These are phyloP conservation scores for Brachypalpus laphriformis DNA, from an alignment of 2,888 invertebrate genomes.

Conservation along the genomic window DNA sequence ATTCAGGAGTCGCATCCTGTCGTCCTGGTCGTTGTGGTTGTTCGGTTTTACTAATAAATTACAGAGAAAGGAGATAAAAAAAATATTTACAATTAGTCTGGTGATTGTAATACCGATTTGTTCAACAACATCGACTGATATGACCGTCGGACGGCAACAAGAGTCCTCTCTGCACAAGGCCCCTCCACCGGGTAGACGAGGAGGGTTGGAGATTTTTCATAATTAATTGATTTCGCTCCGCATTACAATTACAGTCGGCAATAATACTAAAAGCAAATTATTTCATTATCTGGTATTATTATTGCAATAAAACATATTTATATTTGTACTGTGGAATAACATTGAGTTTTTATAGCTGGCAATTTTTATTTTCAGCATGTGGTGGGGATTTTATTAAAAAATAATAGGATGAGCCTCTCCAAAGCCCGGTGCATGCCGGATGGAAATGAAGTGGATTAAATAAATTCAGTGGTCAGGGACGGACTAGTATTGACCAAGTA, in stretches of 20 bases:
- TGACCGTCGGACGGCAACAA: constrained; percentile 1
- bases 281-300: constrained; percentile 65
- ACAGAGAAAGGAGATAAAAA: constrained; percentile 41
- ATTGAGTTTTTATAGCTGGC: background rate
- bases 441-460: constrained; percentile 36
- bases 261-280: constrained; percentile 67
- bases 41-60: constrained; percentile 46
- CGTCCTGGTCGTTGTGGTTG: background rate
- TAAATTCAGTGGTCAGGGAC: constrained; percentile 2
- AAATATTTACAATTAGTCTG: constrained; percentile 40
- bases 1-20: background rate
- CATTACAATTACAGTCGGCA: constrained; percentile 63
- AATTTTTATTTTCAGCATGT: constrained; percentile 25
- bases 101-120: constrained; percentile 54
- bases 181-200: background rate
- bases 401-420: constrained; percentile 10
- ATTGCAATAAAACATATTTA: constrained; percentile 52
- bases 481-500: background rate
- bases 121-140: constrained; percentile 33
- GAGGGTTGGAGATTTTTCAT: constrained; percentile 4
- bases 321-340: background rate
- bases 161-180: background rate
- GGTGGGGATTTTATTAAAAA: constrained; percentile 49
- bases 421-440: too few relatives aligned
- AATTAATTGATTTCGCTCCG: constrained; percentile 63